Evolutionary conservation across 2,113 vertebrate genomes (phyloP), one percentile per base, ranked within the genome.

Genomic region (Cynoglossus semilaevis): DNA sequence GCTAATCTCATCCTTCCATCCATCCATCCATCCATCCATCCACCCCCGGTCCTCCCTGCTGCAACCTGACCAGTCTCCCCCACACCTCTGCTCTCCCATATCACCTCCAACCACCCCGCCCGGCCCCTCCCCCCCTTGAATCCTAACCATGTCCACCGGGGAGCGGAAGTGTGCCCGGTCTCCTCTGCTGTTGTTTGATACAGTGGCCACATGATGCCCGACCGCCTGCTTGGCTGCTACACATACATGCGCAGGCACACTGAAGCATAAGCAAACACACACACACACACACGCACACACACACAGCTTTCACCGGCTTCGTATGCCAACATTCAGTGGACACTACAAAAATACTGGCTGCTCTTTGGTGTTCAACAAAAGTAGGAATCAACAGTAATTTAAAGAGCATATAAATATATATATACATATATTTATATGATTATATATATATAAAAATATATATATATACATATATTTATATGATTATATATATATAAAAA

Each of bases 121-220:
- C 16, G 8, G 18, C 22, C 16, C 19, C 15, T 15, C 35, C 16
- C 34, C 18, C 8, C 37, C 15, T 4, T 2, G 5, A 57, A 53
- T 56, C 44, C 13, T 58, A 13, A 73, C 72, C 72, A 10, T 51
- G 15, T 44, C 72, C 68, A 51, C 56, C 69, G 73, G 54, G 78
- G 58, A 82, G 70, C 67, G 83, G 82, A 87, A 81, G 72, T 67
- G 56, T 43, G 13, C 34, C 72, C 78, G 80, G 83, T 74, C 57
- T 60, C 62, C 62, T 29, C 56, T 63, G 61, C 62, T 61, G 63
- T 67, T 80, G 76, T 81, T 83, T 77, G 59, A 86, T 86, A 76
- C 72, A 57, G 75, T 72, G 73, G 62, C 77, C 63, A 51, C 75
- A 38, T 81, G 78, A 73, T 67, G 80, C 70, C 73, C 22, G 65